A percentile compares a stretch with the other conserved stretches of the same genome.
phyloP scores from a whole-genome alignment of 2,113 vertebrate species.

The Nibea coibor region DNA sequence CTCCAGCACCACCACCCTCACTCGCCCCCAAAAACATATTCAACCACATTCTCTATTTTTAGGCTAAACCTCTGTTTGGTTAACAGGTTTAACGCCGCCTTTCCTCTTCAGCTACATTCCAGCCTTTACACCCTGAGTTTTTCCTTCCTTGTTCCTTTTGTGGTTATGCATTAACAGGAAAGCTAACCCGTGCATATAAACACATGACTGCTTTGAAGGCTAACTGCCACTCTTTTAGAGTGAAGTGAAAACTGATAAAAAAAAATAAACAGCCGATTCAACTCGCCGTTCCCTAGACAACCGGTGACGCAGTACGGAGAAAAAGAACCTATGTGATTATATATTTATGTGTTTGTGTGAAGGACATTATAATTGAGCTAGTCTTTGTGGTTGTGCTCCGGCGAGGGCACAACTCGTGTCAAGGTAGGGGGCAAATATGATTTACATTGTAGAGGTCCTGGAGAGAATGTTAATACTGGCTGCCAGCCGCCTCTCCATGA shows the following conservation, averaged over 20 bases:
- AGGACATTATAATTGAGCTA: background rate
- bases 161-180: conserved; percentile 67
- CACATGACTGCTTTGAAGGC: background rate
- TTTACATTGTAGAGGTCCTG: conserved; percentile 88
- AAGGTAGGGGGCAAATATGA: conserved; percentile 41
- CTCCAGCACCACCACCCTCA: background rate
- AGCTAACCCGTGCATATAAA: conserved; percentile 46
- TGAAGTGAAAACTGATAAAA: conserved; percentile 8
- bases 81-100: conserved; percentile 7
- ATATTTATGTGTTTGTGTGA: background rate
- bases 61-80: conserved; percentile 29
- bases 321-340: background rate
- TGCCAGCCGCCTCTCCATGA: conserved; percentile 90
- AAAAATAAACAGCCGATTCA: conserved; percentile 19
- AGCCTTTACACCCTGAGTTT: background rate
- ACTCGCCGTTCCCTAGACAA: conserved; percentile 47
- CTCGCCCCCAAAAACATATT: conserved; percentile 6
- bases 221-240: conserved; percentile 16
- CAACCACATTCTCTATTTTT: conserved; percentile 32
- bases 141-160: background rate
- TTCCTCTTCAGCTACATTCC: conserved; percentile 6
- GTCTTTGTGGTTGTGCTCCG: background rate
- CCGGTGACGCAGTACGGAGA: background rate
- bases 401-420: conserved; percentile 1
- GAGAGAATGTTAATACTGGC: conserved; percentile 89